phyloP scores from a whole-genome alignment of 2,888 invertebrate species.

The Perdita meconis region DNA sequence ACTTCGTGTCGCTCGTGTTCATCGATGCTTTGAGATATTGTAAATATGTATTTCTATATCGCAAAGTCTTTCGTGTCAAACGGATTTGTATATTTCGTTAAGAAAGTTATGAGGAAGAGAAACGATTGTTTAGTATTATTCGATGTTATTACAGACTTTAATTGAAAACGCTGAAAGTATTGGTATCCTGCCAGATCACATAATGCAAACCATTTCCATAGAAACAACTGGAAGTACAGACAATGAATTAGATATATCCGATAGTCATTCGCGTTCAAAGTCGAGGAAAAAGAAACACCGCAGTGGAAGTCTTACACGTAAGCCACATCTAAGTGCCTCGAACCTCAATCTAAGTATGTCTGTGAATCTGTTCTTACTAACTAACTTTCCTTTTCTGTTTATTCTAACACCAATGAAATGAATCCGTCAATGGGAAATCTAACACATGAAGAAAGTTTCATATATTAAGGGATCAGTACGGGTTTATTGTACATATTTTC shows the following conservation, averaged over 20 bases:
- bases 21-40: no score
- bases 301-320: constrained; percentile 94
- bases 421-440: not conserved
- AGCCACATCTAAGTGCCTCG: constrained; percentile 80
- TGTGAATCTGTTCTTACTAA: constrained; percentile 41
- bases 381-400: constrained; percentile 4
- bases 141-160: constrained; percentile 86
- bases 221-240: constrained; percentile 77
- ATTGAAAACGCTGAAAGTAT: constrained; percentile 91
- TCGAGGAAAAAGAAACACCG: constrained; percentile 90
- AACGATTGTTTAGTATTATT: not conserved
- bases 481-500: no score
- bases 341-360: constrained; percentile 77
- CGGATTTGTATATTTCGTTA: no score
- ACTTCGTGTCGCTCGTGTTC: no score
- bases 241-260: constrained; percentile 78
- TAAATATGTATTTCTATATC: no score
- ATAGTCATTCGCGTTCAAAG: constrained; percentile 74
- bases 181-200: constrained; percentile 89
- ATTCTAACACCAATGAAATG: no score
- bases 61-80: no score
- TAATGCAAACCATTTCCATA: constrained; percentile 84
- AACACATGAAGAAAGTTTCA: not conserved
- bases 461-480: no score
- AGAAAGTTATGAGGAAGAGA: not conserved